Percentiles rank a stretch among this genome's conserved stretches.
phyloP scores from a whole-genome alignment of 2,113 vertebrate species.

The Hemiscyllium ocellatum region DNA sequence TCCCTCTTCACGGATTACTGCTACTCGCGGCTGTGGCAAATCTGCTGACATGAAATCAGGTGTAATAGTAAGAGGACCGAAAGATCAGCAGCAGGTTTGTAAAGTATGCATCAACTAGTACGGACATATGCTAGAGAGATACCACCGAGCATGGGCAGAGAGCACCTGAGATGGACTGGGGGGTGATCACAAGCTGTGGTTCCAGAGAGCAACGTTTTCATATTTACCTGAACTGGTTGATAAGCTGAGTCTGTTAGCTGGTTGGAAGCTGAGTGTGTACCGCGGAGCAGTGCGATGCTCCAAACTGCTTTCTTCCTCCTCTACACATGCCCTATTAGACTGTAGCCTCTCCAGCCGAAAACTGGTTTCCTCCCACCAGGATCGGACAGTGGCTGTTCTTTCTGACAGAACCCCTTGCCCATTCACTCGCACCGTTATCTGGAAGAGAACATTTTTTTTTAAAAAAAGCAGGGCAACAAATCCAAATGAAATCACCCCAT shows the following conservation, averaged over 20 bases:
- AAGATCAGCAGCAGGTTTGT: too few relatives aligned
- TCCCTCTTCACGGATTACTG: slow-evolving; percentile 79
- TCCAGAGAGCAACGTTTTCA: not conserved
- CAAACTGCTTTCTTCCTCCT: slow-evolving; percentile 68
- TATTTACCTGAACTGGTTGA: slow-evolving; percentile 55
- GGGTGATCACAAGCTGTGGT: not conserved
- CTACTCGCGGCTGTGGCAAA: slow-evolving; percentile 59
- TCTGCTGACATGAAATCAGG: slow-evolving; percentile 42
- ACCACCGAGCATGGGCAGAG: too few relatives aligned
- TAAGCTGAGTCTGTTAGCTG: slow-evolving; percentile 46
- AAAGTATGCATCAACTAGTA: too few relatives aligned
- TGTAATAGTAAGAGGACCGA: too few relatives aligned
- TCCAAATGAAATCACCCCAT: not conserved
- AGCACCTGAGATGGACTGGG: too few relatives aligned
- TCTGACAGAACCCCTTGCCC: slow-evolving; percentile 60
- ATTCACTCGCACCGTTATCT: slow-evolving; percentile 65
- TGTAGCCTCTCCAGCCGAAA: slow-evolving; percentile 78
- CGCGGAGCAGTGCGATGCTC: slow-evolving; percentile 59
- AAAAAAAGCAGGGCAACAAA: not conserved
- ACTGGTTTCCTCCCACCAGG: slow-evolving; percentile 81
- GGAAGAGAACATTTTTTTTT: not conserved
- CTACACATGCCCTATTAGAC: slow-evolving; percentile 62
- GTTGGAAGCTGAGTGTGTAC: slow-evolving; percentile 67
- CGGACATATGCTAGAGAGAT: not conserved
- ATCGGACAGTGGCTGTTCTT: slow-evolving; percentile 61